Percentiles rank a stretch among this genome's conserved stretches.
Conservation (phyloP, 2,797 vertebrate genomes). For the Microctenopoma stevenorrisi region DNA sequence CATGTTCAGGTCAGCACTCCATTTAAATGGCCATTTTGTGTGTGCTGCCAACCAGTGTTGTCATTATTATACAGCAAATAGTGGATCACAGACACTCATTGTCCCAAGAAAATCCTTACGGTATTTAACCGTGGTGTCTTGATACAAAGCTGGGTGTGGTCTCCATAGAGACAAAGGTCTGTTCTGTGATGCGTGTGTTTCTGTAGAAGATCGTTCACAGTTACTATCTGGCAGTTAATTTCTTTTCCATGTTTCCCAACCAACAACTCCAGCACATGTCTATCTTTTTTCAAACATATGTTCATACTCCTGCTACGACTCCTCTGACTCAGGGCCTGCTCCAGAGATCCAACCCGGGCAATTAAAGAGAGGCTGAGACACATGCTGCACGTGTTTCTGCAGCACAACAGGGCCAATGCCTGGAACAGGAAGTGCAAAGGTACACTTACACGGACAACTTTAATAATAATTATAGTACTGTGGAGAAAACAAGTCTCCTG, state of each 20-base stretch:
- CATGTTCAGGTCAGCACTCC: constrained; percentile 83
- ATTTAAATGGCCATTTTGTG: background rate
- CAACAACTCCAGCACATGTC: background rate
- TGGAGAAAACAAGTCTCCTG: background rate
- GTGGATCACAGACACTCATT: background rate
- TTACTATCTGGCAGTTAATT: background rate
- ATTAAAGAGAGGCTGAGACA: constrained; percentile 84
- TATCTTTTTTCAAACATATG: background rate
- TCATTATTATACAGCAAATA: background rate
- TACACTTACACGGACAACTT: constrained; percentile 38
- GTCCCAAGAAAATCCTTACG: background rate
- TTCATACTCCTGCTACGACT: background rate
- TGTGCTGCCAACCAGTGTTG: background rate
- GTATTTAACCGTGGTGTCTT: background rate
- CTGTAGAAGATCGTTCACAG: background rate
- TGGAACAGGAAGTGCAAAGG: constrained; percentile 83
- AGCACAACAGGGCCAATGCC: constrained; percentile 67
- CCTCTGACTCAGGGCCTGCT: constrained; percentile 81
- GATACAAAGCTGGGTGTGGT: background rate
- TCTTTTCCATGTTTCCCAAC: background rate
- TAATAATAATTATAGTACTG: too few species aligned
- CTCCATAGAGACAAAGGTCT: constrained; percentile 2
- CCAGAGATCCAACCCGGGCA: constrained; percentile 85
- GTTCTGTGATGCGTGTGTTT: background rate
- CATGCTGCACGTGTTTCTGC: constrained; percentile 86